Evolutionary conservation across 2,888 invertebrate genomes (phyloP), one percentile per base, ranked within the genome.

Genomic region (Pterostichus madidus): DNA sequence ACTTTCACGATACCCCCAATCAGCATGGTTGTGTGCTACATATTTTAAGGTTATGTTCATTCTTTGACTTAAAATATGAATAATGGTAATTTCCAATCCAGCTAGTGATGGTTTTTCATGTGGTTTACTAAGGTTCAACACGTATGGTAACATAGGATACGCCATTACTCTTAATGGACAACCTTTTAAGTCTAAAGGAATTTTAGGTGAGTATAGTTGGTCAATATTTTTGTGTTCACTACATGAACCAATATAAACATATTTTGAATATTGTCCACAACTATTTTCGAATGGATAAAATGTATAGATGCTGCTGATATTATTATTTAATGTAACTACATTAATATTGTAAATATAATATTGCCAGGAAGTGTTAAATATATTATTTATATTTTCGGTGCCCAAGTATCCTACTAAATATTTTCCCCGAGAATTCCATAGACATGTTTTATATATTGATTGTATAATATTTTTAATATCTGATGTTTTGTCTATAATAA

Each of bases 101-200:
- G 77, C 53, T 35, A n/a, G n/a, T 7, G 8, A 7, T 17, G 77
- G n/a, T 35, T 56, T 59, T 13, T 77, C 56, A 31, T 32, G 31
- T 56, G 7, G 2, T n/a, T 15, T 39, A 15, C 56, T 32, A 1
- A 77, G 5, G 15, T 77, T 56, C 15, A 56, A 13, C 7, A 77
- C 77, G 24, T 77, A 77, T n/a, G 77, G 77, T n/a, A 77, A 35
- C 77, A 77, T 77, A 2, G 77, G 77, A 35, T 56, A 77, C 32
- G 77, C 77, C 77, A 77, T 56, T 39, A 77, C 11, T 77, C 35
- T n/a, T 0, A 77, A 1, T 10, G 5, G 7, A 35, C 77, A 77
- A 5, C 15, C 56, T 31, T 59, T 24, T 13, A 77, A 39, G 15
- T 77, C 10, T n/a, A n/a, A 6, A 10, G 77, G 77, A 56, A 77